phyloP scores from a whole-genome alignment of 2,797 vertebrate species.

The Arrhamphus sclerolepis region DNA sequence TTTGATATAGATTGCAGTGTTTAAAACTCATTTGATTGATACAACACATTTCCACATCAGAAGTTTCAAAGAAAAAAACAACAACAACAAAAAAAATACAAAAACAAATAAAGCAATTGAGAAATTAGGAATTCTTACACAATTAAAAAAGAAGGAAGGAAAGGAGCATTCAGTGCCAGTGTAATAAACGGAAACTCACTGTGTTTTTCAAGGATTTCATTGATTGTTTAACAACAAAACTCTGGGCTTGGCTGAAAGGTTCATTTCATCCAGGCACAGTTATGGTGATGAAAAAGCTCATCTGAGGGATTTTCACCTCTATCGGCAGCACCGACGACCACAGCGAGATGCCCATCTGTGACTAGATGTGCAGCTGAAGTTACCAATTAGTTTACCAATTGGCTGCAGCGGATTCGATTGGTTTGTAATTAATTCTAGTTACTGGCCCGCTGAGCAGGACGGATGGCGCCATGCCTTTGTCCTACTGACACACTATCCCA shows the following conservation, averaged over 20 bases:
- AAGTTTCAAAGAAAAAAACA: no score
- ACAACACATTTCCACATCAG: no score
- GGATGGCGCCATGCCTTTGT: conserved; percentile 95
- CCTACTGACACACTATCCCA: conserved; percentile 90
- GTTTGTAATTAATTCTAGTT: conserved; percentile 93
- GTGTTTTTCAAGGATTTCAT: conserved; percentile 12
- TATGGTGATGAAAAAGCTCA: conserved; percentile 82
- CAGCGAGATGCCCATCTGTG: conserved; percentile 70
- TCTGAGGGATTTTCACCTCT: conserved; percentile 65
- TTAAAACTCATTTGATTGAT: no score
- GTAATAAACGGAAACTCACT: conserved; percentile 1
- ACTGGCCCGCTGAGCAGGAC: conserved; percentile 88
- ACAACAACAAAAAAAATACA: no score
- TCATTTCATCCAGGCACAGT: conserved; percentile 68
- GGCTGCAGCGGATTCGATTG: conserved; percentile 94
- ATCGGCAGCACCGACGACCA: conserved; percentile 45
- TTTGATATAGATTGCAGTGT: no score
- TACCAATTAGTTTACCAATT: conserved; percentile 97
- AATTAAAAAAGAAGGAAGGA: not conserved
- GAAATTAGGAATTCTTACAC: not conserved
- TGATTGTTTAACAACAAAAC: conserved; percentile 13
- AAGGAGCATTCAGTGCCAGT: not conserved
- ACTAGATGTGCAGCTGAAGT: conserved; percentile 89
- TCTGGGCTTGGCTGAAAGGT: conserved; percentile 22
- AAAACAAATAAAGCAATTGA: not conserved